phyloP scores from a whole-genome alignment of 1,140 invertebrate genomes.

The Globodera ellingtonae region DNA sequence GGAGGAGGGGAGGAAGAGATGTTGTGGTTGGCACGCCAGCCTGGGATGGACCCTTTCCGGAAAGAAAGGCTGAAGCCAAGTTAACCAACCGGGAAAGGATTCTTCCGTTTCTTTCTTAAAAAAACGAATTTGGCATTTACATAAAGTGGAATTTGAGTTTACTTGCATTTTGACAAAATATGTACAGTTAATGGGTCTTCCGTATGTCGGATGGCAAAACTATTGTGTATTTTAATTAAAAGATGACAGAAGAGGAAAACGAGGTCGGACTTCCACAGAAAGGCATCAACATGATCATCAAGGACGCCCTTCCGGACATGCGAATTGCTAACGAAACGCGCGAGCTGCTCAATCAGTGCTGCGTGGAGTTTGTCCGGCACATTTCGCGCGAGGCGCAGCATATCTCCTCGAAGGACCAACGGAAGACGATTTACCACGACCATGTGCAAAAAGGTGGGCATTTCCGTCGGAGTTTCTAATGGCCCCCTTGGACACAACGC shows the following conservation, averaged over 20 bases:
- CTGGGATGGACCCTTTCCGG: not conserved
- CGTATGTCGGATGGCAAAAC: not conserved
- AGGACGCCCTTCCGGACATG: constrained; percentile 61
- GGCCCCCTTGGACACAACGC: too few species aligned
- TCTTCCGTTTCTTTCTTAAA: not conserved
- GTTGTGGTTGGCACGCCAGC: not conserved
- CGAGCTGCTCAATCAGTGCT: constrained; percentile 61
- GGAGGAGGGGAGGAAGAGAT: not conserved
- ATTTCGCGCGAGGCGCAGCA: constrained; percentile 60
- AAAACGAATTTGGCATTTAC: not conserved
- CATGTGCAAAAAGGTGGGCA: constrained; percentile 61
- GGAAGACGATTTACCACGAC: constrained; percentile 65
- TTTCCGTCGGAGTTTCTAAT: not conserved
- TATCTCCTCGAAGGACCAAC: constrained; percentile 60
- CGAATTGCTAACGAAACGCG: constrained; percentile 63
- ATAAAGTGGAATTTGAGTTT: not conserved
- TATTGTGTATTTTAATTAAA: constrained; percentile 19
- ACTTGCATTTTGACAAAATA: not conserved
- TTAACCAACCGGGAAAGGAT: not conserved
- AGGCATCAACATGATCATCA: constrained; percentile 63
- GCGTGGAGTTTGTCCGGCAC: constrained; percentile 62
- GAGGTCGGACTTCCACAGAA: constrained; percentile 65
- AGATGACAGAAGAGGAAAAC: constrained; percentile 62
- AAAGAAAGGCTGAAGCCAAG: not conserved
- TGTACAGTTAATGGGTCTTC: not conserved